Conservation (phyloP, 2,113 vertebrate species). For the Zosterops pallidus region DNA sequence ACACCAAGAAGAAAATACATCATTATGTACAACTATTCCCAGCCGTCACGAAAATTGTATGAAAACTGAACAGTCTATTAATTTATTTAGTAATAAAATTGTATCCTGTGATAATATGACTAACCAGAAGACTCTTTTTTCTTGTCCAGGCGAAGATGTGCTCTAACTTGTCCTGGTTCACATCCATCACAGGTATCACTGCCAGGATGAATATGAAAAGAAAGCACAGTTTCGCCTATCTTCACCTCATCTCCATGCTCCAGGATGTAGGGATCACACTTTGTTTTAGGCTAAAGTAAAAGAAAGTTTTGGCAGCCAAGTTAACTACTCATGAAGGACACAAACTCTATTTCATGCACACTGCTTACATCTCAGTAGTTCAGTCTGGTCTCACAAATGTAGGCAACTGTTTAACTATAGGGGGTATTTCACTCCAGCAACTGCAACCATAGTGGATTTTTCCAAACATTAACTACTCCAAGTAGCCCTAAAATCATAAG, state of each 20-base stretch:
- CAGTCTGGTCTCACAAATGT: neutral
- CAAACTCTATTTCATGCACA: neutral
- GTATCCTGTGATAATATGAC: neutral
- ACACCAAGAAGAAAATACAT: neutral
- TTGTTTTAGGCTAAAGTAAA: slow-evolving; percentile 85
- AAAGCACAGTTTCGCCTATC: slow-evolving; percentile 95
- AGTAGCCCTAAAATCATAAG: neutral
- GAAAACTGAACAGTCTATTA: neutral
- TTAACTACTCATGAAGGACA: neutral
- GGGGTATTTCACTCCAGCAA: neutral
- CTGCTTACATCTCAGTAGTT: neutral
- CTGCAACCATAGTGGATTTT: neutral
- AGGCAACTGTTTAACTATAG: neutral
- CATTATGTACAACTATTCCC: neutral
- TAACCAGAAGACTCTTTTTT: slow-evolving; percentile 82
- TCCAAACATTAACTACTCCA: neutral
- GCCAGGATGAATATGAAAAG: slow-evolving; percentile 95
- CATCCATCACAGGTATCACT: slow-evolving; percentile 96
- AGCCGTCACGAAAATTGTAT: neutral
- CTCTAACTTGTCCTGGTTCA: slow-evolving; percentile 95
- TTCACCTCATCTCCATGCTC: slow-evolving; percentile 96
- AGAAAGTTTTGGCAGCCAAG: neutral
- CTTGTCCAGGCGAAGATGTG: slow-evolving; percentile 89
- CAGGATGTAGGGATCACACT: slow-evolving; percentile 86
- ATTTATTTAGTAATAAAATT: neutral